A percentile compares a stretch with the other conserved stretches of the same genome.
Evolutionary conservation across 1,140 invertebrate genomes (phyloP).

Genomic region (Hormaphis cornu): DNA sequence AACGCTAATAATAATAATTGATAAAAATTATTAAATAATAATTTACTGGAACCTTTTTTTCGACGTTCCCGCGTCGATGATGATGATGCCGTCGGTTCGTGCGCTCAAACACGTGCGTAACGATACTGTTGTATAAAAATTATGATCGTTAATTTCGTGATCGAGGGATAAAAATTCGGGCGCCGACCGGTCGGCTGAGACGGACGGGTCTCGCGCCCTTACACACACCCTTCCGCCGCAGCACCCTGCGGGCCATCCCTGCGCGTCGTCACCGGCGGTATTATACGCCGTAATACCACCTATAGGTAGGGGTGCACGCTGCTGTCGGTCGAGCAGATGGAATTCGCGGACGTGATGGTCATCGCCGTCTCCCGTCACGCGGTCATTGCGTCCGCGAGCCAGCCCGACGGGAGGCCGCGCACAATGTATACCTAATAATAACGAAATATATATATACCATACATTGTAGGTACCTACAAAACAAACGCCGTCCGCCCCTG

Average conservation of each 20-base stretch:
- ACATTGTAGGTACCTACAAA: neutral
- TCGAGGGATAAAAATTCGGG: neutral
- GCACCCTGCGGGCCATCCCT: no score
- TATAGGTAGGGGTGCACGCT: neutral
- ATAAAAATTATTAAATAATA: no score
- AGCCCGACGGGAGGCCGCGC: slow-evolving; percentile 8
- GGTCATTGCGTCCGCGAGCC: neutral
- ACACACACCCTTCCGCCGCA: no score
- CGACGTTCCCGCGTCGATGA: no score
- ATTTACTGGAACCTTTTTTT: no score
- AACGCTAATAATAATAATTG: no score
- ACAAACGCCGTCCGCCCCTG: neutral
- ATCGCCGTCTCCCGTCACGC: no score
- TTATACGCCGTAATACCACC: no score
- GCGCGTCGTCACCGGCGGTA: no score
- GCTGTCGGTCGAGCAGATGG: slow-evolving; percentile 16
- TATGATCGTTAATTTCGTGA: slow-evolving; percentile 26
- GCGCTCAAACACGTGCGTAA: neutral
- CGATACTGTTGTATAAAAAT: slow-evolving; percentile 17
- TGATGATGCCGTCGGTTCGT: neutral
- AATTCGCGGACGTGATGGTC: slow-evolving; percentile 2
- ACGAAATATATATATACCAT: neutral
- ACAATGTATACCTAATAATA: neutral
- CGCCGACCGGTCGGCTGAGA: slow-evolving; percentile 16
- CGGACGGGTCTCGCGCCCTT: no score